These are phyloP conservation scores for Crossocerus cetratus DNA, from an alignment of 2,888 invertebrate species.

Conservation along the genomic window DNA sequence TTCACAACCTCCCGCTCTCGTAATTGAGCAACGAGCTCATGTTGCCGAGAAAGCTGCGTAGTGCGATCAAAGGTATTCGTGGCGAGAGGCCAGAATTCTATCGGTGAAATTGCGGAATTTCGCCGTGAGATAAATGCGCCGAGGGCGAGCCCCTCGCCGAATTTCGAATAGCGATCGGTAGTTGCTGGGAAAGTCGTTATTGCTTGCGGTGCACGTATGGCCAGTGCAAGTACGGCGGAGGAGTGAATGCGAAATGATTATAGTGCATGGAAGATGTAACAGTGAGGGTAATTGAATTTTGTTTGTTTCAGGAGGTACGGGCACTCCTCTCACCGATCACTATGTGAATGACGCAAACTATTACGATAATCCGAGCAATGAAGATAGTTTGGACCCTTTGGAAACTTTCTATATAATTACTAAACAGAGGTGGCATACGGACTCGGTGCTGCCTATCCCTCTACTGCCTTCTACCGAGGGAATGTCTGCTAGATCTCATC, in stretches of 20 bases:
- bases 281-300: too few relatives aligned
- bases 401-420: slow-evolving; percentile 68
- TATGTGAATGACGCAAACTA: slow-evolving; percentile 61
- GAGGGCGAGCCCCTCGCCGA: too few relatives aligned
- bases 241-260: neutral
- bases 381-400: slow-evolving; percentile 59
- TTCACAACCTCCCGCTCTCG: neutral
- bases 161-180: too few relatives aligned
- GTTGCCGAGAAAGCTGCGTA: too few relatives aligned
- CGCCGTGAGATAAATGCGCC: too few relatives aligned
- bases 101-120: too few relatives aligned
- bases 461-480: slow-evolving; percentile 71
- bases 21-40: too few relatives aligned
- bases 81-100: too few relatives aligned
- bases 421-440: slow-evolving; percentile 69
- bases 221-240: neutral
- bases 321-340: slow-evolving; percentile 60
- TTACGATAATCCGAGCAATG: slow-evolving; percentile 59
- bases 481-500: slow-evolving; percentile 75
- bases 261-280: too few relatives aligned
- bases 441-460: slow-evolving; percentile 68
- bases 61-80: too few relatives aligned
- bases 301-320: slow-evolving; percentile 61
- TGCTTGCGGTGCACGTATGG: neutral
- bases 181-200: too few relatives aligned